Evolutionary conservation across 2,888 invertebrate genomes (phyloP), one percentile per base, ranked within the genome.

Genomic region (Neuroscelio doddi): DNA sequence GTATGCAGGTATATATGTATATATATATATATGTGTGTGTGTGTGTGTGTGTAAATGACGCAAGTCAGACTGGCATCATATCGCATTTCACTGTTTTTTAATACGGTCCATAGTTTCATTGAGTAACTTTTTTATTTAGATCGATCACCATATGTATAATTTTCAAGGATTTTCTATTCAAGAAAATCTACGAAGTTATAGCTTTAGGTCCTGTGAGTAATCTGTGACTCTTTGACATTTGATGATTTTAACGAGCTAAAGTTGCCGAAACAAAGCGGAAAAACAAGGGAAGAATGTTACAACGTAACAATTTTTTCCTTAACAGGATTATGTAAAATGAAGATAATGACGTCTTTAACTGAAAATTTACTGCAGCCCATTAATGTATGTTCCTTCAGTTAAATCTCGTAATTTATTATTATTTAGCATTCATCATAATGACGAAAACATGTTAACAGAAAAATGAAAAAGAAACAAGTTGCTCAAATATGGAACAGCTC

Each of bases 181-280:
- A 24, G 41, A 21, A 24, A 12, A 41, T 12, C 3, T 10, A 4
- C 12, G 10, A 10, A 3, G 30, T 9, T 15, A 16, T 17, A n/a
- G 38, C 38, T 38, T 16, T 17, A 17, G 38, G 14, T 3, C 38
- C 38, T n/a, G 1, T 24, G 26, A 12, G 24, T 41, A 2, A 41
- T 21, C 12, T 24, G 3, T 41, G 26, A 21, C 26, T 41, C 14
- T 14, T 16, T 41, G 41, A 24, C 26, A 26, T 41, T 21, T 41
- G 9, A 26, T 12, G 10, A 7, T 36, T 36, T 5, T n/a, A 14
- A 10, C 12, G 36, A 7, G 36, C n/a, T n/a, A n/a, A 12, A 15
- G 36, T 58, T 59, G 47, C 57, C 63, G 41, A 64, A 64, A 57
- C 57, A 52, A 57, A 50, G 63, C 49, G 56, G 42, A 58, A 58